A percentile compares a stretch with the other conserved stretches of the same genome.
These are phyloP conservation scores for Tiliqua scincoides DNA, from an alignment of 2,113 vertebrate species.

Conservation along the genomic window DNA sequence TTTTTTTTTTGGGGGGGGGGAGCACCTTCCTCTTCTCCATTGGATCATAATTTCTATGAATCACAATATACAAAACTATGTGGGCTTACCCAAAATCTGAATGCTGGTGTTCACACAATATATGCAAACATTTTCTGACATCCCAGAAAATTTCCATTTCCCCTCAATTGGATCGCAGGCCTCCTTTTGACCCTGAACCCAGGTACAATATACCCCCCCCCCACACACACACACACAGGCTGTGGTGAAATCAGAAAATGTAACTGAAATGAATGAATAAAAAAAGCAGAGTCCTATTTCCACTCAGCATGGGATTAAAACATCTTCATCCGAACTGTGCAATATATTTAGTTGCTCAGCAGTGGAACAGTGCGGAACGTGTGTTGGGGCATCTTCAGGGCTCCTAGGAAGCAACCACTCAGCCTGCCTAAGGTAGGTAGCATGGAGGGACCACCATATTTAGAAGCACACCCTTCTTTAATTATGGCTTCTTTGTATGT, in stretches of 20 bases:
- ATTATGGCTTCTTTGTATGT: background rate
- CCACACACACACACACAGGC: background rate
- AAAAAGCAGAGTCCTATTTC: slow-evolving; percentile 25
- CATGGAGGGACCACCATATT: background rate
- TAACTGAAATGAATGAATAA: slow-evolving; percentile 16
- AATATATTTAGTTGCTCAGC: slow-evolving; percentile 43
- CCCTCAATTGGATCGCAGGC: too few relatives aligned
- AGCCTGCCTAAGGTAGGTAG: slow-evolving; percentile 16
- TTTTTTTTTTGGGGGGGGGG: too few relatives aligned
- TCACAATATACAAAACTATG: too few relatives aligned
- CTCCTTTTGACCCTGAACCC: too few relatives aligned
- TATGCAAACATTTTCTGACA: background rate
- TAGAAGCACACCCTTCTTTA: background rate
- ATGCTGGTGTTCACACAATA: too few relatives aligned
- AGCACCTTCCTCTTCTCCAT: too few relatives aligned
- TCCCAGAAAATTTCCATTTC: too few relatives aligned
- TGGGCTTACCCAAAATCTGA: too few relatives aligned
- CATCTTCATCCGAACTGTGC: slow-evolving; percentile 40
- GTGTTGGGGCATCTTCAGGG: background rate
- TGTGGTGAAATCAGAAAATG: slow-evolving; percentile 10
- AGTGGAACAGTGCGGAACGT: slow-evolving; percentile 28
- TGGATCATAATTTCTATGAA: too few relatives aligned
- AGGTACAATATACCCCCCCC: too few relatives aligned
- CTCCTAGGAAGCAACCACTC: slow-evolving; percentile 15
- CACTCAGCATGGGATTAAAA: background rate